These are phyloP conservation scores for Danaus melanippus DNA, from an alignment of 1,140 invertebrate genomes.

Conservation along the genomic window DNA sequence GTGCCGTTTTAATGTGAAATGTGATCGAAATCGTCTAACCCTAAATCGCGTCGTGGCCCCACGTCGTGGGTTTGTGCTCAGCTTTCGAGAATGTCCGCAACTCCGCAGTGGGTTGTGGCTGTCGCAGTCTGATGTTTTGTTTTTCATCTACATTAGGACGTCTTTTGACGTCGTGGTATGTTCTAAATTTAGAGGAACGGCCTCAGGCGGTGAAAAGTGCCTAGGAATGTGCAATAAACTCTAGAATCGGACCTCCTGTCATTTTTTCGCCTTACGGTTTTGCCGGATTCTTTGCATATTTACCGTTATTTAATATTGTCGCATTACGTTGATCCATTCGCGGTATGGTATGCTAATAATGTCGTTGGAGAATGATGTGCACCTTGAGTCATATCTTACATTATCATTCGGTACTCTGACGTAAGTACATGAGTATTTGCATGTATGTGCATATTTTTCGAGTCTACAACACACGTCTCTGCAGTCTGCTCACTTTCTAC, in stretches of 20 bases:
- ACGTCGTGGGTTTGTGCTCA: conserved; percentile 59
- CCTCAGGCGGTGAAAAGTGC: conserved; percentile 45
- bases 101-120: conserved; percentile 54
- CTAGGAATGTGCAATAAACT: conserved; percentile 49
- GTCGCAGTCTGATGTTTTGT: conserved; percentile 60
- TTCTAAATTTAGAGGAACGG: conserved; percentile 64
- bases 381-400: conserved; percentile 32
- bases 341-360: conserved; percentile 3
- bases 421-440: conserved; percentile 34
- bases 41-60: conserved; percentile 67
- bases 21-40: conserved; percentile 65
- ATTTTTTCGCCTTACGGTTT: conserved; percentile 33
- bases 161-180: conserved; percentile 66
- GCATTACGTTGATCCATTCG: conserved; percentile 7
- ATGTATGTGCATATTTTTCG: conserved; percentile 29
- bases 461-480: conserved; percentile 20
- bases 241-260: conserved; percentile 35
- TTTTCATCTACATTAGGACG: conserved; percentile 63
- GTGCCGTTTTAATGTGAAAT: conserved; percentile 65
- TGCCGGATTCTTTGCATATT: conserved; percentile 31
- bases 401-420: conserved; percentile 39
- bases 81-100: conserved; percentile 64
- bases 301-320: conserved; percentile 34
- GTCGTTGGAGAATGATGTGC: conserved; percentile 22
- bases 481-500: conserved; percentile 28